Evolutionary conservation across 64 coral and sea anemone genomes (phyloP).

Genomic region (Anthopleura sola): DNA sequence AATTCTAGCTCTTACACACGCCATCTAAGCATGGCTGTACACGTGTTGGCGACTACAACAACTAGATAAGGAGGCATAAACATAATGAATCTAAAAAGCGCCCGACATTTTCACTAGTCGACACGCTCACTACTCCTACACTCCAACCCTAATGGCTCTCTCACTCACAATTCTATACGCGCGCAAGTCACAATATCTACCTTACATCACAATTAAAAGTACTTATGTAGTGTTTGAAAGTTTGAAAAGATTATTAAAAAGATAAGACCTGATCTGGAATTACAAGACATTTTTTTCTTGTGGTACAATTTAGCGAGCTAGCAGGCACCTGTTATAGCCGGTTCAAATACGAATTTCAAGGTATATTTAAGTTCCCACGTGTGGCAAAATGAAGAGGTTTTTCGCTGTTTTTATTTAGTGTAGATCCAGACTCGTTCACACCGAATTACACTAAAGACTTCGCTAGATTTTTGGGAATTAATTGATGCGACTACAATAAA

Average conservation of each 20-base stretch:
- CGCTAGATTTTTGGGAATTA: neutral
- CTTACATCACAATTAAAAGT: neutral
- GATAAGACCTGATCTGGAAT: neutral
- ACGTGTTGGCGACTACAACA: neutral
- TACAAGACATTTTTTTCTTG: neutral
- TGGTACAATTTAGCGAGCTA: neutral
- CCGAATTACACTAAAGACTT: neutral
- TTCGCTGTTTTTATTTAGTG: neutral
- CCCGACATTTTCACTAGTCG: neutral
- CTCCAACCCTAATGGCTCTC: neutral
- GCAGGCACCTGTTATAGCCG: neutral
- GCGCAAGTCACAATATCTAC: neutral
- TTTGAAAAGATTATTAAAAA: neutral
- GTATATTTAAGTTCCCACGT: neutral
- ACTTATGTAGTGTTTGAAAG: neutral
- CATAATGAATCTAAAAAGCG: neutral
- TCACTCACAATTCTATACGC: neutral
- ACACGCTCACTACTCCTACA: neutral
- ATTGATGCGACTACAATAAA: neutral
- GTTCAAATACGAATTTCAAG: neutral
- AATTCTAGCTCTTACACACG: slow-evolving; percentile 2
- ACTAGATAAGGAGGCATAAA: neutral
- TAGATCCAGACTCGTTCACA: neutral
- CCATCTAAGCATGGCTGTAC: neutral
- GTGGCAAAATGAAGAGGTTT: neutral